Evolutionary conservation across 2,797 vertebrate species (phyloP).

Genomic region (Chaunax sp.): DNA sequence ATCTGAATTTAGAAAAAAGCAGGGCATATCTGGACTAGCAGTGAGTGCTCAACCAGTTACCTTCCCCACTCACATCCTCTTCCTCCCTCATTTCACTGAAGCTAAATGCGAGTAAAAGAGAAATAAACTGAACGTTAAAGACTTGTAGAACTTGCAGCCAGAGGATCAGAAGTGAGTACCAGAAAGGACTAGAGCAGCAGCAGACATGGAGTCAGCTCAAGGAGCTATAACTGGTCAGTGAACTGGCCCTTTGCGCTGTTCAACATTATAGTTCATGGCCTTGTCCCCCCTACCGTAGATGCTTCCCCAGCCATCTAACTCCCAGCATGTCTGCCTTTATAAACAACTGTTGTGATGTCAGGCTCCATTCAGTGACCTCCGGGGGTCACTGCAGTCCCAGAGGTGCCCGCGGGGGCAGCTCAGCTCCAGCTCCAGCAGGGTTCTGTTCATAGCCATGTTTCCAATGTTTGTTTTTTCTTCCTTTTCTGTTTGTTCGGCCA

Average conservation of each 20-base stretch:
- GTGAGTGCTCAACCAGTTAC: slow-evolving; percentile 33
- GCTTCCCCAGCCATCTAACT: slow-evolving; percentile 53
- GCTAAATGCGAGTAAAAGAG: slow-evolving; percentile 24
- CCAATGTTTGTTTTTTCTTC: slow-evolving; percentile 78
- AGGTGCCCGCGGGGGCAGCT: slow-evolving; percentile 67
- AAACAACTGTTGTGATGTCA: slow-evolving; percentile 77
- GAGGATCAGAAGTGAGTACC: slow-evolving; percentile 6
- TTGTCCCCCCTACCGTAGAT: slow-evolving; percentile 38
- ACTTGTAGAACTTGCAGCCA: slow-evolving; percentile 19
- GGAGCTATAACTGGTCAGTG: slow-evolving; percentile 40
- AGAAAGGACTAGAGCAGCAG: slow-evolving; percentile 41
- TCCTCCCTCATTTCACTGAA: slow-evolving; percentile 18
- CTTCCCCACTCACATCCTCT: slow-evolving; percentile 13
- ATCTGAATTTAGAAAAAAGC: slow-evolving; percentile 15
- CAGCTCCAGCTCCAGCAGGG: slow-evolving; percentile 66
- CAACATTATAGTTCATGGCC: slow-evolving; percentile 58
- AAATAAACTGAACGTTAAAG: slow-evolving; percentile 14
- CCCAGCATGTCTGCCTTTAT: slow-evolving; percentile 73
- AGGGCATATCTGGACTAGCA: slow-evolving; percentile 29
- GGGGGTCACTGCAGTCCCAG: slow-evolving; percentile 72
- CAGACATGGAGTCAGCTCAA: slow-evolving; percentile 36
- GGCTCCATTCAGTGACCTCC: slow-evolving; percentile 75
- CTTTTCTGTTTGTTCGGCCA: slow-evolving; percentile 69
- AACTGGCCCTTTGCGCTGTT: slow-evolving; percentile 48
- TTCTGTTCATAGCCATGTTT: slow-evolving; percentile 75